Evolutionary conservation across 2,797 vertebrate genomes (phyloP).

Genomic region (Acanthurus lineatus): DNA sequence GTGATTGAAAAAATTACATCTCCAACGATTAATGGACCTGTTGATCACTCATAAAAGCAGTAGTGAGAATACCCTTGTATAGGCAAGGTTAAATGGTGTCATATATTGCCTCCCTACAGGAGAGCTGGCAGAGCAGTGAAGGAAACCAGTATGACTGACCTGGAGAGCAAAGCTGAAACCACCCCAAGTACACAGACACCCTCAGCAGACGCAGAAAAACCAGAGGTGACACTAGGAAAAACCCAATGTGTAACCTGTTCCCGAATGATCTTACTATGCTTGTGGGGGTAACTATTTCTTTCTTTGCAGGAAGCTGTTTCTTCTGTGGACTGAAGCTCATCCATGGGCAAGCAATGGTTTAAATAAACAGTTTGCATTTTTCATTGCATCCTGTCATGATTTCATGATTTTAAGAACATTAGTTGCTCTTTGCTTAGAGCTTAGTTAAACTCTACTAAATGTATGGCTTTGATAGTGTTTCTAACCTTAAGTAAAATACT

Average conservation of each 20-base stretch:
- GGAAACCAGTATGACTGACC: conserved; percentile 73
- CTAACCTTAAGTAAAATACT: too few relatives aligned
- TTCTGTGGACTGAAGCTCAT: conserved; percentile 52
- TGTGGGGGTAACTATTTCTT: conserved; percentile 5
- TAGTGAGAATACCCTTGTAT: too few relatives aligned
- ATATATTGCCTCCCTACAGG: conserved; percentile 49
- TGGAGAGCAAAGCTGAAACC: conserved; percentile 62
- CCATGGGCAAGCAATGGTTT: conserved; percentile 41
- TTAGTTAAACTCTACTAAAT: too few relatives aligned
- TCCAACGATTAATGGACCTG: too few relatives aligned
- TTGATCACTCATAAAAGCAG: too few relatives aligned
- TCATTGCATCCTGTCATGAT: background rate
- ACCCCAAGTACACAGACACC: conserved; percentile 10
- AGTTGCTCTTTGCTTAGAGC: too few relatives aligned
- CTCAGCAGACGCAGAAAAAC: conserved; percentile 42
- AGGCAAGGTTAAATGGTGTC: too few relatives aligned
- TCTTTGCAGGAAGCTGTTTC: conserved; percentile 68
- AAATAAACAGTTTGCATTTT: conserved; percentile 77
- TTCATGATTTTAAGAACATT: too few relatives aligned
- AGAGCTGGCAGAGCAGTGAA: conserved; percentile 36
- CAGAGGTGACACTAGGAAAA: conserved; percentile 66
- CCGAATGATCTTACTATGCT: background rate
- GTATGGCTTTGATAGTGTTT: too few relatives aligned
- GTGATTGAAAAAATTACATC: too few relatives aligned
- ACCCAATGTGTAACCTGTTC: background rate